Conservation (phyloP, 2,888 invertebrate genomes). For the Dioctria rufipes region DNA sequence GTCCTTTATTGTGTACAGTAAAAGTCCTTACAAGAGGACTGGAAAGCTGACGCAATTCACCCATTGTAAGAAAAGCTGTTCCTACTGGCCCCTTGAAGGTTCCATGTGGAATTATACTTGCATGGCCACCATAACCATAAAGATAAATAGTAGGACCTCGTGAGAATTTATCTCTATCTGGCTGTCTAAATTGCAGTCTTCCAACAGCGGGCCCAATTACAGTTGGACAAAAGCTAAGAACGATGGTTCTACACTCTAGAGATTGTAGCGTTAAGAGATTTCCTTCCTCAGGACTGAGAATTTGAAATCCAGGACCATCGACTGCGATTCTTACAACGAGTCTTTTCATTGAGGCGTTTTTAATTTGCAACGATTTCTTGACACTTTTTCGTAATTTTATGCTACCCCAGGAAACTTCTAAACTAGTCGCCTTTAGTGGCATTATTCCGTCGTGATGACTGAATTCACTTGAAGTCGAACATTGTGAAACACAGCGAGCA, state of each 20-base stretch:
- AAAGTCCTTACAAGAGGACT: constrained; percentile 71
- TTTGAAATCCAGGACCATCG: constrained; percentile 72
- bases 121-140: constrained; percentile 76
- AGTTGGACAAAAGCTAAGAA: constrained; percentile 74
- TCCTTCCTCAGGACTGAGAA: constrained; percentile 67
- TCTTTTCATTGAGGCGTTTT: constrained; percentile 74
- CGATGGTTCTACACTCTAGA: constrained; percentile 74
- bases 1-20: constrained; percentile 74
- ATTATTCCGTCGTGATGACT: constrained; percentile 69
- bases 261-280: constrained; percentile 72
- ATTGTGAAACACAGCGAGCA: constrained; percentile 66
- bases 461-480: constrained; percentile 69
- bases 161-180: constrained; percentile 52
- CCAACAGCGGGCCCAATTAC: constrained; percentile 73
- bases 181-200: constrained; percentile 74
- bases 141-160: constrained; percentile 63
- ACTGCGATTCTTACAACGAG: constrained; percentile 74
- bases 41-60: constrained; percentile 72
- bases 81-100: constrained; percentile 74
- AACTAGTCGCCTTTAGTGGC: constrained; percentile 75
- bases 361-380: constrained; percentile 74
- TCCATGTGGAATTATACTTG: constrained; percentile 72
- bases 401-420: constrained; percentile 76
- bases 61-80: constrained; percentile 75
- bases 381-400: constrained; percentile 73